Evolutionary conservation across 2,113 vertebrate genomes (phyloP), one percentile per base, ranked within the genome.

Genomic region (Cololabis saira): DNA sequence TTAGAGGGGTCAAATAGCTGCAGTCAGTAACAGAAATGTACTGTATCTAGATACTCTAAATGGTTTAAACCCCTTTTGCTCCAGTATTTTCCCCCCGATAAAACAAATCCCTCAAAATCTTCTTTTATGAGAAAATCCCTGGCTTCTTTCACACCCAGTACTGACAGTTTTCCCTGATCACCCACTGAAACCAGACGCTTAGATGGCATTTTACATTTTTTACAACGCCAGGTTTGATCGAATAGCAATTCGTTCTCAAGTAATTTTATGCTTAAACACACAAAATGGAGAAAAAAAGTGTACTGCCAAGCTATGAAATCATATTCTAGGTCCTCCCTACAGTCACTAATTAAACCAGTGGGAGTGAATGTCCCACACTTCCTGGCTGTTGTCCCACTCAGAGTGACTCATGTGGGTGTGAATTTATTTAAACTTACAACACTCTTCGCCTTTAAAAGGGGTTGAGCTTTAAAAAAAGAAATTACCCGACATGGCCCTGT

Each of bases 21-120:
- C 7, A 45, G 40, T 27, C 2, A 5, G 16, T 17, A 12, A 2
- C 27, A 51, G 33, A 76, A 21, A 61, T 61, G 19, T 41, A 16
- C 11, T 2, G 2, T 37, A 37, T 37, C 10, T 7, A 37, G 33
- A 37, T 7, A 11, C 33, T 37, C 6, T 7, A 40, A 70, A 61
- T 48, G 76, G 59, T 79, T 88, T 81, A 68, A 64, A 79, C 27
- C 44, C 71, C 65, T 81, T 79, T 76, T 68, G 74, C 66, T 78
- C 47, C 17, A 45, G 42, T 72, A 37, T 75, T 71, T 37, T 60
- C 51, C 24, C 61, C 65, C 71, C 37, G 4, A 64, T 76, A 87
- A 79, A 80, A 40, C 17, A 88, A 87, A 90, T 87, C 88, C 80
- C 67, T 73, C 37, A 54, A 87, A 88, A 86, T 87, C 84, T 88